phyloP scores from a whole-genome alignment of 2,888 invertebrate species.

The Alviniconcha strummeri region DNA sequence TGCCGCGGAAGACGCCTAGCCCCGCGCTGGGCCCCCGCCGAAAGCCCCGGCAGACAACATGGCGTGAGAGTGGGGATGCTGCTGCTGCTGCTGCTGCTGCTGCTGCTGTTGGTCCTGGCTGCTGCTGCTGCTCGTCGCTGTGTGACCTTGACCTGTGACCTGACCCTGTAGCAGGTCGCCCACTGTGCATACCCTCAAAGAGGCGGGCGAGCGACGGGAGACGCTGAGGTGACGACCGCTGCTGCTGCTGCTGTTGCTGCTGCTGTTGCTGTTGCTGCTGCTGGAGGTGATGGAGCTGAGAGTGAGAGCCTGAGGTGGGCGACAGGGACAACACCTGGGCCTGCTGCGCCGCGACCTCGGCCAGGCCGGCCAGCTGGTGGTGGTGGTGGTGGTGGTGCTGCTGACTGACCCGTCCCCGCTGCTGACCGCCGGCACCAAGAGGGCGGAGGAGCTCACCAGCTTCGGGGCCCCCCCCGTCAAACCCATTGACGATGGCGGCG shows the following conservation, averaged over 20 bases:
- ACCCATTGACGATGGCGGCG: not conserved
- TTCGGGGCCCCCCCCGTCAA: not conserved
- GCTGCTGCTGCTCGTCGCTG: constrained; percentile 10
- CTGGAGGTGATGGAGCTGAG: constrained; percentile 27
- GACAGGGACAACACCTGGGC: constrained; percentile 1
- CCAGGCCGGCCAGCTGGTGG: not conserved
- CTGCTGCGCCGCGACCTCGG: constrained; percentile 18
- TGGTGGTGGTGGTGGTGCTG: not conserved
- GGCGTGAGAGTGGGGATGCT: constrained; percentile 17
- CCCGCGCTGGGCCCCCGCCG: constrained; percentile 50
- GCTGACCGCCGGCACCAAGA: constrained; percentile 19
- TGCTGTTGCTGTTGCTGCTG: constrained; percentile 26
- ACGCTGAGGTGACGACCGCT: constrained; percentile 18
- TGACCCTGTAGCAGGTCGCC: constrained; percentile 35
- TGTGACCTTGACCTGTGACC: constrained; percentile 36
- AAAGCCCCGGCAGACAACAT: constrained; percentile 48
- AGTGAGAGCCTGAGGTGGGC: not conserved
- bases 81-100: not conserved
- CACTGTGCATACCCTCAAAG: constrained; percentile 47
- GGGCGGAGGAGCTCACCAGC: constrained; percentile 2
- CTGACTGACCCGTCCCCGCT: not conserved
- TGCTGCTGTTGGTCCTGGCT: not conserved
- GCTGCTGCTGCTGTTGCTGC: constrained; percentile 34
- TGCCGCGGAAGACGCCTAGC: constrained; percentile 39
- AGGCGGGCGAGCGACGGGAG: constrained; percentile 11